Percentiles rank a stretch among this genome's conserved stretches.
phyloP scores from a whole-genome alignment of 2,888 invertebrate species.

The Tineola bisselliella region DNA sequence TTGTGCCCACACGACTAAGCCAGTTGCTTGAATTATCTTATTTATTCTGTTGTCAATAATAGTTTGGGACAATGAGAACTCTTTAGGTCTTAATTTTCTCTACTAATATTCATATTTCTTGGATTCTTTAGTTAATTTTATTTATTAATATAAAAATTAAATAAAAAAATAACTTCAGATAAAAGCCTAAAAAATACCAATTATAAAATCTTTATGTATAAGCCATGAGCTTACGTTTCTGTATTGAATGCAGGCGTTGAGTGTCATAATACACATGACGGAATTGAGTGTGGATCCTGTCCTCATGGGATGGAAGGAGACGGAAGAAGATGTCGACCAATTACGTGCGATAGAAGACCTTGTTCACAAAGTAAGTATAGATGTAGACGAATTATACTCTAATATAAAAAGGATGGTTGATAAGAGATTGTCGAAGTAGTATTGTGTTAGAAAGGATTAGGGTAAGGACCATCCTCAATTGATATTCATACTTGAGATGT shows the following conservation, averaged over 20 bases:
- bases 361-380: constrained; percentile 65
- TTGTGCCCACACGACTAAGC: constrained; percentile 36
- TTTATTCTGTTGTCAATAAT: constrained; percentile 16
- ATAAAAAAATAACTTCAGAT: too few species aligned
- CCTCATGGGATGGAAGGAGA: constrained; percentile 81
- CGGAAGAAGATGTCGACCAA: constrained; percentile 69
- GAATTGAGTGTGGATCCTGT: constrained; percentile 85
- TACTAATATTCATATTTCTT: not conserved
- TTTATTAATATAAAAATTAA: not conserved
- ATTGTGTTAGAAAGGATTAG: too few species aligned
- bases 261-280: constrained; percentile 80
- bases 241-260: constrained; percentile 64
- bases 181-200: too few species aligned
- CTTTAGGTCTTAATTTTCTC: not conserved
- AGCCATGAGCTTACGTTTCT: too few species aligned
- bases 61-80: constrained; percentile 12
- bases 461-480: too few species aligned
- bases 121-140: not conserved
- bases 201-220: too few species aligned
- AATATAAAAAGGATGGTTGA: too few species aligned
- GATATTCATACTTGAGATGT: too few species aligned
- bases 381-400: too few species aligned
- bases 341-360: constrained; percentile 71
- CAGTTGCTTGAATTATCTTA: constrained; percentile 63
- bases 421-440: too few species aligned